Conservation (phyloP, 2,888 invertebrate species). For the Melieria omissa region DNA sequence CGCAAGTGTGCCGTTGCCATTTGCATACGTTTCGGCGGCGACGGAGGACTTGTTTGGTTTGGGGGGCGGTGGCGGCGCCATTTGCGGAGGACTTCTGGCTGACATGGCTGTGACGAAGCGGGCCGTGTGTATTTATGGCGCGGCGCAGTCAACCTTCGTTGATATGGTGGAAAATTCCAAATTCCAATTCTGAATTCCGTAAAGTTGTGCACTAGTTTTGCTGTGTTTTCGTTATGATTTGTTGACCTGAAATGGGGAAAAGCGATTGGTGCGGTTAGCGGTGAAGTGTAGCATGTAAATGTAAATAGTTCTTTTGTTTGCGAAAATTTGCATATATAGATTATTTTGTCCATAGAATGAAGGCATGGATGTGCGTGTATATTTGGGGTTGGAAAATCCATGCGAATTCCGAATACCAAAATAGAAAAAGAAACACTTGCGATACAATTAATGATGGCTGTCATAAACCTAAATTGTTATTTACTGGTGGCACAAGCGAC, state of each 20-base stretch:
- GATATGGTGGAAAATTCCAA: too few relatives aligned
- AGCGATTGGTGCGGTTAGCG: too few relatives aligned
- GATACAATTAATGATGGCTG: conserved; percentile 22
- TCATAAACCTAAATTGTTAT: conserved; percentile 12
- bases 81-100: conserved; percentile 61
- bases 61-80: conserved; percentile 65
- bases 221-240: too few relatives aligned
- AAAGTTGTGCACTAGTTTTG: too few relatives aligned
- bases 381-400: neutral
- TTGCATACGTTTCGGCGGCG: conserved; percentile 55
- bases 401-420: neutral
- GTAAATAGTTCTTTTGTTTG: too few relatives aligned
- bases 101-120: conserved; percentile 52
- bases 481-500: conserved; percentile 17
- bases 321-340: too few relatives aligned
- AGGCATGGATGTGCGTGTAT: too few relatives aligned
- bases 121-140: neutral
- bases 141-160: too few relatives aligned
- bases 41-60: conserved; percentile 64
- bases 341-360: too few relatives aligned
- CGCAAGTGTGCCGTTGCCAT: conserved; percentile 47
- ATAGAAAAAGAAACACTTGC: conserved; percentile 7
- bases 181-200: too few relatives aligned
- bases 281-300: too few relatives aligned
- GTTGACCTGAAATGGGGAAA: too few relatives aligned